A percentile compares a stretch with the other conserved stretches of the same genome.
phyloP scores from a whole-genome alignment of 1,140 invertebrate species.

The Chelonus insularis region DNA sequence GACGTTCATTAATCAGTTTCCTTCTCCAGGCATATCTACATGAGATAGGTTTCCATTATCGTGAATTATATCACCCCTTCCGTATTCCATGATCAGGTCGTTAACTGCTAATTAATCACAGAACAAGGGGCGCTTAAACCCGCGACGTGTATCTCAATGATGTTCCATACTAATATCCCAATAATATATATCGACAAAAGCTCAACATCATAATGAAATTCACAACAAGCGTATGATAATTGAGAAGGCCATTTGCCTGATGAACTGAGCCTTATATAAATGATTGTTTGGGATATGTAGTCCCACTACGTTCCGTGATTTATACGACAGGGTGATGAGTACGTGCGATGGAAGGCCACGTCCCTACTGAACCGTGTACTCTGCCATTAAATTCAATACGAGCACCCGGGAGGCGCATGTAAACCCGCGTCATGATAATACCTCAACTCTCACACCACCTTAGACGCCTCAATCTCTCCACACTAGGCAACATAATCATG shows the following conservation, averaged over 20 bases:
- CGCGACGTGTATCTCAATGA: background rate
- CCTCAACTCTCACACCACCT: background rate
- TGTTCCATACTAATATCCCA: background rate
- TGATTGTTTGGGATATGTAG: background rate
- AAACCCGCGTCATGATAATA: slow-evolving; percentile 4
- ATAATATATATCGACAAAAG: background rate
- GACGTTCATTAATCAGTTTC: too few species aligned
- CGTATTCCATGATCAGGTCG: background rate
- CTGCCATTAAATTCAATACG: slow-evolving; percentile 6
- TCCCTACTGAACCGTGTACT: background rate
- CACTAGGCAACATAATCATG: too few species aligned
- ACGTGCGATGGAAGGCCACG: slow-evolving; percentile 6
- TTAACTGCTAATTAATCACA: slow-evolving; percentile 8
- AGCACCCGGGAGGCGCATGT: slow-evolving; percentile 1
- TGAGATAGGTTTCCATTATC: too few species aligned
- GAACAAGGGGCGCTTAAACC: background rate
- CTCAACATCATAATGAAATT: slow-evolving; percentile 2
- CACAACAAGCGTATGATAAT: slow-evolving; percentile 8
- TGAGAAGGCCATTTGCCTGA: slow-evolving; percentile 5
- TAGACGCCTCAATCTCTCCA: too few species aligned
- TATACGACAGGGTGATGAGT: slow-evolving; percentile 7
- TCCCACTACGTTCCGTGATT: slow-evolving; percentile 4
- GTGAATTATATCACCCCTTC: too few species aligned
- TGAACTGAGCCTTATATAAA: background rate
- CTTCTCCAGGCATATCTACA: too few species aligned